Percentiles rank a stretch among this genome's conserved stretches.
phyloP scores from a whole-genome alignment of 2,888 invertebrate species.

The Cerastis rubricosa region DNA sequence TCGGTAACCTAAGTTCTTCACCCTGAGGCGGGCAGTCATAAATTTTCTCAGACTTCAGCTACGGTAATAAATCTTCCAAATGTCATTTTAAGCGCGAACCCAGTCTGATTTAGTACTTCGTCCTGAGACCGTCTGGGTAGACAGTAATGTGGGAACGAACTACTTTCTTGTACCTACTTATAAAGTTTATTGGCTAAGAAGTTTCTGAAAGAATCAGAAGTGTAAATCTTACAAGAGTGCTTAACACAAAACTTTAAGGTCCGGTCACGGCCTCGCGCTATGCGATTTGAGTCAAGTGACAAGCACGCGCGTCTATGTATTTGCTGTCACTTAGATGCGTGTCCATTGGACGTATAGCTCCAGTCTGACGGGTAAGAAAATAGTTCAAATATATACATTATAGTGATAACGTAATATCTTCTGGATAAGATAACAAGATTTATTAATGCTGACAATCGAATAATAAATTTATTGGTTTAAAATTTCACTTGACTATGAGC shows the following conservation, averaged over 20 bases:
- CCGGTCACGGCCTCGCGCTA: neutral
- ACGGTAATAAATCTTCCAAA: conserved; percentile 45
- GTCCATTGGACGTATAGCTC: neutral
- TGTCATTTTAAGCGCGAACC: conserved; percentile 58
- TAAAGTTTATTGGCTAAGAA: neutral
- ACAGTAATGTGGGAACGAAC: conserved; percentile 37
- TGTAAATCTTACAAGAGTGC: conserved; percentile 8
- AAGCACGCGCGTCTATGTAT: neutral
- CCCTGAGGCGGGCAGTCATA: conserved; percentile 44
- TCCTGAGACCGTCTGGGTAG: conserved; percentile 6
- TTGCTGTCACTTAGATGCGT: neutral
- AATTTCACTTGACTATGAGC: too few species aligned
- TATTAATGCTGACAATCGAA: too few species aligned
- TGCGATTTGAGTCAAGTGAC: neutral
- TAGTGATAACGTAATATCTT: too few species aligned
- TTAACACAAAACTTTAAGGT: neutral
- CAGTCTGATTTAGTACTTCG: conserved; percentile 51
- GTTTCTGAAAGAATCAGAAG: neutral
- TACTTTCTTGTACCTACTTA: conserved; percentile 19
- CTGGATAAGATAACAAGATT: too few species aligned
- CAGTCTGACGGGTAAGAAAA: neutral
- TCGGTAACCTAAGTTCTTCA: conserved; percentile 42
- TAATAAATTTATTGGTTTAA: too few species aligned
- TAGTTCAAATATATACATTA: too few species aligned
- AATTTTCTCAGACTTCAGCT: conserved; percentile 42